These are phyloP conservation scores for Paramormyrops kingsleyae DNA, from an alignment of 2,113 vertebrate species.

Conservation along the genomic window DNA sequence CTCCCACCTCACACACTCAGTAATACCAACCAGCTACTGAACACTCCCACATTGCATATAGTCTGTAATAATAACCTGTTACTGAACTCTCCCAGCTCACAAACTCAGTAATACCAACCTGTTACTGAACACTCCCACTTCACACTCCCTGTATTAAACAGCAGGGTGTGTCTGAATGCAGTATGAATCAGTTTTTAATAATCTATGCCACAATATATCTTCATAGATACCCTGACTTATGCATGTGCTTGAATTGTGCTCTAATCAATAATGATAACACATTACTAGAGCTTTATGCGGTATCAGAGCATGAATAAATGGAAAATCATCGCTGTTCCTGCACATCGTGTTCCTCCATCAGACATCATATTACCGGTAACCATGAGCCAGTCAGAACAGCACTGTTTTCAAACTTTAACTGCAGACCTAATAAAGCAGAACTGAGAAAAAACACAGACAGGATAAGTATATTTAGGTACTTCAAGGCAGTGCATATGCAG, in stretches of 20 bases:
- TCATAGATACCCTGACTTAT: background rate
- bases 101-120: no score
- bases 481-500: background rate
- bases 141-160: background rate
- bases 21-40: background rate
- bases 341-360: background rate
- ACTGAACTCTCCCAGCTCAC: no score
- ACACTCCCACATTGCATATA: background rate
- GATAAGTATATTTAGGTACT: background rate
- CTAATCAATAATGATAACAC: background rate
- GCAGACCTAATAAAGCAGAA: background rate
- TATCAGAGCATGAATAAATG: background rate
- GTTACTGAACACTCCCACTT: background rate
- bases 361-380: background rate
- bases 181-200: background rate
- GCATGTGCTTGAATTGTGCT: background rate
- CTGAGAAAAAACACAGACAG: background rate
- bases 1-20: background rate
- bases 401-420: background rate
- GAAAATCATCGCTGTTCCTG: background rate
- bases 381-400: background rate
- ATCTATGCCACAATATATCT: background rate
- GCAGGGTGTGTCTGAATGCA: background rate
- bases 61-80: no score
- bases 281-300: background rate